Evolutionary conservation across 2,888 invertebrate genomes (phyloP).

Genomic region (Drosophila koepferae): DNA sequence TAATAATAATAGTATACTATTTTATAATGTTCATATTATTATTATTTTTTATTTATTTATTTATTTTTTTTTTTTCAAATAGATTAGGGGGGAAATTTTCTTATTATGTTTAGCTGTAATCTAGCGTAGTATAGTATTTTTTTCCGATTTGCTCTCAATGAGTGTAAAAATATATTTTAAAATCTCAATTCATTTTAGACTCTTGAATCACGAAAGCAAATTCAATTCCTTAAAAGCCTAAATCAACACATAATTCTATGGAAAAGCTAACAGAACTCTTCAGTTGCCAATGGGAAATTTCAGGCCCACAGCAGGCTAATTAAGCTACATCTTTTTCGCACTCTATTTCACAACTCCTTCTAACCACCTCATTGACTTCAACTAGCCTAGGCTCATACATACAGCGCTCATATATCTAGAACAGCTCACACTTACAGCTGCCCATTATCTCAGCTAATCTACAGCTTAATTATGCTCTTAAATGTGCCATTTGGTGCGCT

Average conservation of each 20-base stretch:
- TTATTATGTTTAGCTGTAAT: too few relatives aligned
- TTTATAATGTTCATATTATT: too few relatives aligned
- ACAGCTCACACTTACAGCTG: conserved; percentile 9
- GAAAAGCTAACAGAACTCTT: neutral
- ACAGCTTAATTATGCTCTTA: conserved; percentile 36
- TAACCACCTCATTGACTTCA: neutral
- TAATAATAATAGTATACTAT: too few relatives aligned
- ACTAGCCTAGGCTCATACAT: neutral
- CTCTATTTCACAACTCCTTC: neutral
- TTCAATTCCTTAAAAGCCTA: neutral
- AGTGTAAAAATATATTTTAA: too few relatives aligned
- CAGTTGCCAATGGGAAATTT: neutral
- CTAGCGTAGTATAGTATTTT: too few relatives aligned
- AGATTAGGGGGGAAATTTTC: too few relatives aligned
- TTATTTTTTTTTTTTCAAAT: too few relatives aligned
- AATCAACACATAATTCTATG: neutral
- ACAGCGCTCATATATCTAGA: neutral
- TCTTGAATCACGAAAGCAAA: neutral
- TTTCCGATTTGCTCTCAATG: too few relatives aligned
- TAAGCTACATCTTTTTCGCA: neutral
- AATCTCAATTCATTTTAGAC: neutral
- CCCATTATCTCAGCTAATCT: conserved; percentile 33
- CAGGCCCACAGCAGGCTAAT: neutral
- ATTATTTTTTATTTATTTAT: too few relatives aligned
- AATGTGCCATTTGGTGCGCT: conserved; percentile 32